Conservation (phyloP, 2,888 invertebrate species). For the Lamellibrachia columna region DNA sequence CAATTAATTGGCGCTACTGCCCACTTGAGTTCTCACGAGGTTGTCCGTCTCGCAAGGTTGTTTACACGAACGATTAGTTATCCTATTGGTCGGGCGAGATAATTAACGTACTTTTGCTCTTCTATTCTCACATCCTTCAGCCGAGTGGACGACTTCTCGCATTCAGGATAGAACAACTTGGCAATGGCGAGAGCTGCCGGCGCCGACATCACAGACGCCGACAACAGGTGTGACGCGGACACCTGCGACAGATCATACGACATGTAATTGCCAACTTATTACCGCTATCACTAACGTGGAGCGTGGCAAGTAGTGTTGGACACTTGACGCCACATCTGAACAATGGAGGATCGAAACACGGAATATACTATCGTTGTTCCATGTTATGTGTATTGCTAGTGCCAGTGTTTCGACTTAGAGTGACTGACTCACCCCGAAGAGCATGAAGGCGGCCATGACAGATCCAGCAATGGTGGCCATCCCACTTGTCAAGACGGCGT, state of each 20-base stretch:
- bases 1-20: too few species aligned
- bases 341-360: neutral
- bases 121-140: constrained; percentile 78
- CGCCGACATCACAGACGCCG: constrained; percentile 95
- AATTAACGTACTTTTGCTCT: constrained; percentile 61
- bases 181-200: constrained; percentile 90
- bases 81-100: neutral
- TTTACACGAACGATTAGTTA: too few species aligned
- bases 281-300: too few species aligned
- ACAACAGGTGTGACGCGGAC: constrained; percentile 83
- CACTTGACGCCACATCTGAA: too few species aligned
- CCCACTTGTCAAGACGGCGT: neutral
- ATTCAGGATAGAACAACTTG: constrained; percentile 90
- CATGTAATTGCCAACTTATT: too few species aligned
- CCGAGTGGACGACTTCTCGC: constrained; percentile 79
- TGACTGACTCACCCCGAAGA: neutral
- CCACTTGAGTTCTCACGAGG: too few species aligned
- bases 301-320: too few species aligned
- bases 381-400: neutral
- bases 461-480: neutral
- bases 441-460: constrained; percentile 4
- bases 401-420: too few species aligned
- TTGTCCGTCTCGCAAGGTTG: too few species aligned
- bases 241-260: constrained; percentile 38
- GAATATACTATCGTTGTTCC: neutral